Conservation (phyloP, 2,797 vertebrate genomes). For the Peromyscus melanophrys region DNA sequence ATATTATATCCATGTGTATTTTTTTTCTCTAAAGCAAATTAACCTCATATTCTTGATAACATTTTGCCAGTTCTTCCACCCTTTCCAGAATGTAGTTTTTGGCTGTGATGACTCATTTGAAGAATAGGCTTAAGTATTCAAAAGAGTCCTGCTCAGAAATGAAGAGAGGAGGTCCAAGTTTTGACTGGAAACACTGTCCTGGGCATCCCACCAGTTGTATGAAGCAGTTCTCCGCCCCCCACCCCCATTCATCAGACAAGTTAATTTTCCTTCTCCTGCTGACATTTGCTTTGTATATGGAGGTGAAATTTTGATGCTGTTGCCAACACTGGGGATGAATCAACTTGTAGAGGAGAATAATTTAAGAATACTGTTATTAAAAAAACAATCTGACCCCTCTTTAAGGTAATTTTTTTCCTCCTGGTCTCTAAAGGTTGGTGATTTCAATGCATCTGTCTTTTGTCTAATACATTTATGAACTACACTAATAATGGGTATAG, state of each 20-base stretch:
- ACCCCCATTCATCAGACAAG: constrained; percentile 44
- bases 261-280: constrained; percentile 11
- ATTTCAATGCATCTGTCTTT: constrained; percentile 67
- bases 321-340: constrained; percentile 30
- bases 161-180: not conserved
- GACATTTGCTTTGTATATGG: constrained; percentile 30
- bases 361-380: constrained; percentile 39
- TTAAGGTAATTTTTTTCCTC: not conserved
- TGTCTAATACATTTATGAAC: constrained; percentile 48
- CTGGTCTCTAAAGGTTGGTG: not conserved
- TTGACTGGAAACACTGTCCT: constrained; percentile 8
- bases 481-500: not conserved
- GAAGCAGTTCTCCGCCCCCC: not conserved
- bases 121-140: constrained; percentile 59
- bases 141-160: constrained; percentile 46
- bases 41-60: constrained; percentile 60
- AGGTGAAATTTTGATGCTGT: not conserved
- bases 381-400: not conserved
- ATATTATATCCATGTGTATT: not conserved
- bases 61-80: constrained; percentile 56
- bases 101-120: constrained; percentile 57
- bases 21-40: constrained; percentile 54
- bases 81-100: constrained; percentile 71
- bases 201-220: constrained; percentile 5
- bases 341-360: constrained; percentile 46